Conservation (phyloP, 2,113 vertebrate genomes). For the Peromyscus polionotus region DNA sequence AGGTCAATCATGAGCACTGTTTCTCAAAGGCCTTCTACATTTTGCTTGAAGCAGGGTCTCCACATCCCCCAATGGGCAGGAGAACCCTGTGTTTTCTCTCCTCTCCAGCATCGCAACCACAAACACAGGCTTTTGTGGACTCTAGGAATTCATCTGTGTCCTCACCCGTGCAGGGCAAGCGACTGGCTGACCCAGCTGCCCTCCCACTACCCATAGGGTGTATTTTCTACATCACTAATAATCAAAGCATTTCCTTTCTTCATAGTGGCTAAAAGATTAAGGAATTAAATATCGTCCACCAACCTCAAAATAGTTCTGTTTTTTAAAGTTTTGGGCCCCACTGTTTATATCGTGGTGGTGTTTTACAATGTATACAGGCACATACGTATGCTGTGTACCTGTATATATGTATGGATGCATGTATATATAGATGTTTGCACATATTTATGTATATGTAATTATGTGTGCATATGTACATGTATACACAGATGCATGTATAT, state of each 20-base stretch:
- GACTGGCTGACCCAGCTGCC: background rate
- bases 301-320: background rate
- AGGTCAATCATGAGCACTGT: background rate
- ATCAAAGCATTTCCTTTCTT: conserved; percentile 26
- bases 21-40: background rate
- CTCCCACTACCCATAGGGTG: background rate
- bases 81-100: no score
- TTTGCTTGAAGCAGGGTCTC: no score
- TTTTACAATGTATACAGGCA: background rate
- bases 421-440: background rate
- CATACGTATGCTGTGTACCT: background rate
- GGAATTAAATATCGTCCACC: background rate
- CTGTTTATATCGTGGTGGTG: background rate
- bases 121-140: background rate
- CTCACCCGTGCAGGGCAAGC: background rate
- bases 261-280: background rate
- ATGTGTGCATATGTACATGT: no score
- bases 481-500: background rate
- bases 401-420: background rate
- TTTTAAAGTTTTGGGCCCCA: background rate
- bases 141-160: background rate
- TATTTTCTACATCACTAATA: background rate
- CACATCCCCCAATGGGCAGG: no score
- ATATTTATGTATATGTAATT: no score
- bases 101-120: background rate